phyloP scores from a whole-genome alignment of 2,797 vertebrate genomes.

The Sylvilagus floridanus region DNA sequence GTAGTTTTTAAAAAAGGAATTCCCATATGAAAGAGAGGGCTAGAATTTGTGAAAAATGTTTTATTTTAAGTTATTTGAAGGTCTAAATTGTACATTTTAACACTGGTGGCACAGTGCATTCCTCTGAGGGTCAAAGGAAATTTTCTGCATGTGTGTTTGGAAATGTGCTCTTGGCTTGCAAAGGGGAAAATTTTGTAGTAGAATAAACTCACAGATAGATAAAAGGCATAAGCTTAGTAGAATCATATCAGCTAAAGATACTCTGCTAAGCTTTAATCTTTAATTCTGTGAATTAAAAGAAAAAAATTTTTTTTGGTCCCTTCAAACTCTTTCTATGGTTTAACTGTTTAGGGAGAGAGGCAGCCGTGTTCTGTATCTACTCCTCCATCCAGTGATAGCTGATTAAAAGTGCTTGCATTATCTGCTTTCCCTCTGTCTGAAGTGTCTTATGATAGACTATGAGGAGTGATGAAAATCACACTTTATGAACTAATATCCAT shows the following conservation, averaged over 20 bases:
- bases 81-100: not conserved
- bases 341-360: not conserved
- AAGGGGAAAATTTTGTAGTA: not conserved
- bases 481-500: slow-evolving; percentile 25
- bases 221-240: not conserved
- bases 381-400: slow-evolving; percentile 45
- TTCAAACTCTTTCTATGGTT: not conserved
- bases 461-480: not conserved
- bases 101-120: not conserved
- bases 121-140: not conserved
- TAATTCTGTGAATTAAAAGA: not conserved
- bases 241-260: not conserved
- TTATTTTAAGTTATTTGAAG: slow-evolving; percentile 40
- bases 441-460: slow-evolving; percentile 14
- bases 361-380: not conserved
- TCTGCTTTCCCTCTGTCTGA: slow-evolving; percentile 27
- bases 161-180: not conserved
- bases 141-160: not conserved
- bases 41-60: slow-evolving; percentile 50
- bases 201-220: not conserved
- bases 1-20: not conserved
- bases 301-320: not conserved
- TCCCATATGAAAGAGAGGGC: not conserved
- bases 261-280: not conserved
- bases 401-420: slow-evolving; percentile 60